Evolutionary conservation across 2,888 invertebrate genomes (phyloP).

Genomic region (Scotopteryx bipunctaria): DNA sequence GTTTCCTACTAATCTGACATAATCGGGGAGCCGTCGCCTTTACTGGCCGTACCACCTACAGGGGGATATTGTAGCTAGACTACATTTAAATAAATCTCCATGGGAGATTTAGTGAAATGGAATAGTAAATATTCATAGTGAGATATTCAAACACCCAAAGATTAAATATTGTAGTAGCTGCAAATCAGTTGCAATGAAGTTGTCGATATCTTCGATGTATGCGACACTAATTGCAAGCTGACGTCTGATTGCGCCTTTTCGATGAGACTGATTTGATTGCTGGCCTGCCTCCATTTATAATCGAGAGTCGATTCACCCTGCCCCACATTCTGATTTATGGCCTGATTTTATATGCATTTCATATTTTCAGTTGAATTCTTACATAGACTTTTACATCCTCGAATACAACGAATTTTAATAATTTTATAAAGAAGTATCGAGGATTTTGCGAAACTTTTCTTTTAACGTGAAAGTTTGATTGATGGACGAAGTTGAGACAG

Average conservation of each 20-base stretch:
- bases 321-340: conserved; percentile 25
- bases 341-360: conserved; percentile 25
- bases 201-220: conserved; percentile 31
- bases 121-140: conserved; percentile 33
- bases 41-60: conserved; percentile 23
- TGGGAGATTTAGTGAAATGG: conserved; percentile 34
- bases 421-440: conserved; percentile 21
- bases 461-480: conserved; percentile 39
- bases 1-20: conserved; percentile 42
- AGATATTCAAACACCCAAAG: conserved; percentile 19
- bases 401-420: conserved; percentile 17
- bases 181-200: conserved; percentile 1
- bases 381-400: neutral
- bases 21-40: conserved; percentile 38
- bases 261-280: conserved; percentile 62
- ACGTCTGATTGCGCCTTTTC: conserved; percentile 61
- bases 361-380: conserved; percentile 5
- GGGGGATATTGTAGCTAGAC: conserved; percentile 38
- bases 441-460: conserved; percentile 32
- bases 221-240: conserved; percentile 51
- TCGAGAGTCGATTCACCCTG: conserved; percentile 39
- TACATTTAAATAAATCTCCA: conserved; percentile 38
- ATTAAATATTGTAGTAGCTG: conserved; percentile 18
- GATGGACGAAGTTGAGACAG: conserved; percentile 38
- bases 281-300: conserved; percentile 39